Conservation (phyloP, 2,888 invertebrate species). For the Eupithecia pulchellata region DNA sequence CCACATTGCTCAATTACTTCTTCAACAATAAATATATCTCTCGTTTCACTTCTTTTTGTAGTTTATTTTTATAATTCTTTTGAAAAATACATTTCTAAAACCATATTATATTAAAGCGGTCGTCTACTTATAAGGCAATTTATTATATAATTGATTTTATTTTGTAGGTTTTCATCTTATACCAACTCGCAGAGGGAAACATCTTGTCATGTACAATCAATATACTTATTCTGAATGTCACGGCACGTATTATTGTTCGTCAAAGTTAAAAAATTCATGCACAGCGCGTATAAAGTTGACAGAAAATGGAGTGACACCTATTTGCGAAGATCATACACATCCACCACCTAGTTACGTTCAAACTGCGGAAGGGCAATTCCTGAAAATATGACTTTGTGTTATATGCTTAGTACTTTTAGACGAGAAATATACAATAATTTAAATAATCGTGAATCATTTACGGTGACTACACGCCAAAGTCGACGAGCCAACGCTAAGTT, state of each 20-base stretch:
- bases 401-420: not conserved
- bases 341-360: not conserved
- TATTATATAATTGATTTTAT: not conserved
- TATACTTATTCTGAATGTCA: slow-evolving; percentile 47
- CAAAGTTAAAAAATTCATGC: not conserved
- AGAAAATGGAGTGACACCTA: not conserved
- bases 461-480: not conserved
- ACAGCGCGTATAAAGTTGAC: not conserved
- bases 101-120: too few species aligned
- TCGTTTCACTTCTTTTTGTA: too few species aligned
- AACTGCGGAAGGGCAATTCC: not conserved
- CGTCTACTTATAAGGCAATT: not conserved
- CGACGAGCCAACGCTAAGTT: not conserved
- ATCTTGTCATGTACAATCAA: slow-evolving; percentile 48
- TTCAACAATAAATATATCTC: too few species aligned
- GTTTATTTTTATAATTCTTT: too few species aligned
- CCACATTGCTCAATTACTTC: too few species aligned
- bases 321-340: not conserved
- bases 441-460: not conserved
- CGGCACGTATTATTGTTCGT: slow-evolving; percentile 27
- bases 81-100: too few species aligned
- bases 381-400: not conserved
- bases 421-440: not conserved
- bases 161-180: slow-evolving; percentile 43
- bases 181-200: slow-evolving; percentile 48